Evolutionary conservation across 2,113 vertebrate species (phyloP), one percentile per base, ranked within the genome.

Genomic region (Microcebus griseorufus): DNA sequence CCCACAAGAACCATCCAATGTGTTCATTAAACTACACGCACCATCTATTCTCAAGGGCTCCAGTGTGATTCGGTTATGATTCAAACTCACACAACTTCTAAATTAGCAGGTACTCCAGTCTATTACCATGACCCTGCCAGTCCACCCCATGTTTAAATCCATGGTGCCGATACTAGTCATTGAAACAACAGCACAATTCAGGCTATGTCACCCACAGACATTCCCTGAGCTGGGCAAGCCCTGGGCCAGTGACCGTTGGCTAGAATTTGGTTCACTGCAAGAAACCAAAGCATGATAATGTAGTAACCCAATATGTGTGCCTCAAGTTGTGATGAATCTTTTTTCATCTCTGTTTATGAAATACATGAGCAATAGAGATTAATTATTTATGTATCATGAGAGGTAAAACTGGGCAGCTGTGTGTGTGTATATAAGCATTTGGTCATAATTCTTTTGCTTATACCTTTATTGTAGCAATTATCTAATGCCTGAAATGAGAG

Each of bases 271-370:
- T 80, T 84, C 39, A 34, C 53, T 29, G 11, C 11, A 11, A 88
- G n/a, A 94, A 83, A 79, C 9, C 10, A 58, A 86, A 70, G 55
- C 9, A 20, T 53, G 25, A 22, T 48, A 48, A 87, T 2, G 6
- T 1, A 73, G 25, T 67, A n/a, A 39, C 8, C 60, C 20, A 22
- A 5, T 29, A 16, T 73, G 25, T 45, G 6, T 10, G 11, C 39
- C 55, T 94, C 22, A 22, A 64, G 10, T 37, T 55, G 12, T 2
- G 8, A 64, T 45, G 18, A 64, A 48, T 34, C 48, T 90, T 53
- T 87, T 32, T 67, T 39, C 67, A 69, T 64, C 60, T 91, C 65
- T 53, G 34, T 90, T 86, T 94, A 58, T 90, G 95, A 78, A n/a
- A 72, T 17, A 45, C 13, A 12, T 51, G 45, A n/a, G 83, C 8